phyloP scores from a whole-genome alignment of 2,113 vertebrate species.

The Phalacrocorax carbo region DNA sequence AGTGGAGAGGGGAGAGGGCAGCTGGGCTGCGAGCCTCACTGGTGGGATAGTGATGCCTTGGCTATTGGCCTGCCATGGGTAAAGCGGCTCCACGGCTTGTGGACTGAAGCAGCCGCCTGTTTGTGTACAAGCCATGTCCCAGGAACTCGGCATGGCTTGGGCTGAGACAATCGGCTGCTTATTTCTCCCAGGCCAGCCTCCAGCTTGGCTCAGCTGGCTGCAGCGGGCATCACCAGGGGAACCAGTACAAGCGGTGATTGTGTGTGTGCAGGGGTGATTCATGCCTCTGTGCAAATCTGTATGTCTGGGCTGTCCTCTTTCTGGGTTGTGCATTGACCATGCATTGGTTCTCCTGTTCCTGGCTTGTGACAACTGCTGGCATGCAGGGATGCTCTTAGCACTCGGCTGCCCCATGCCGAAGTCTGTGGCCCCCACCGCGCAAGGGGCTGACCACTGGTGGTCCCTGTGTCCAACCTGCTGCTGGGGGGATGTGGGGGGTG shows the following conservation, averaged over 20 bases:
- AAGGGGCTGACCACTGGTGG: neutral
- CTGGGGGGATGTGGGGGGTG: accelerated
- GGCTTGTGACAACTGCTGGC: neutral
- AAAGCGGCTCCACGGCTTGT: neutral
- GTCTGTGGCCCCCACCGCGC: accelerated
- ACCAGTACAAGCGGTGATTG: neutral
- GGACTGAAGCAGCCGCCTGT: neutral
- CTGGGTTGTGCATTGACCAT: neutral
- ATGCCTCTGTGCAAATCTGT: neutral
- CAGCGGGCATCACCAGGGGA: neutral
- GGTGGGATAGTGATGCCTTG: accelerated
- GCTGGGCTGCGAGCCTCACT: neutral
- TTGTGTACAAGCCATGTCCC: neutral
- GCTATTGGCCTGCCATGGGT: neutral
- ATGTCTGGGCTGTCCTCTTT: neutral
- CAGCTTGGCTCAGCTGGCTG: neutral
- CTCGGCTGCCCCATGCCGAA: accelerated
- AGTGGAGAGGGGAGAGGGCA: neutral
- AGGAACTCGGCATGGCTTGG: neutral
- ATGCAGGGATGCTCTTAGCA: neutral
- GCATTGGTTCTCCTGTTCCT: neutral
- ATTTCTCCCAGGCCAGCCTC: constrained; percentile 10
- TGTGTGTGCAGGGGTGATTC: neutral
- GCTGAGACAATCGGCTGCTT: constrained; percentile 12
- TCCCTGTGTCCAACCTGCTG: neutral